phyloP scores from a whole-genome alignment of 2,113 vertebrate genomes.

The Pseudorhombus dupliciocellatus region DNA sequence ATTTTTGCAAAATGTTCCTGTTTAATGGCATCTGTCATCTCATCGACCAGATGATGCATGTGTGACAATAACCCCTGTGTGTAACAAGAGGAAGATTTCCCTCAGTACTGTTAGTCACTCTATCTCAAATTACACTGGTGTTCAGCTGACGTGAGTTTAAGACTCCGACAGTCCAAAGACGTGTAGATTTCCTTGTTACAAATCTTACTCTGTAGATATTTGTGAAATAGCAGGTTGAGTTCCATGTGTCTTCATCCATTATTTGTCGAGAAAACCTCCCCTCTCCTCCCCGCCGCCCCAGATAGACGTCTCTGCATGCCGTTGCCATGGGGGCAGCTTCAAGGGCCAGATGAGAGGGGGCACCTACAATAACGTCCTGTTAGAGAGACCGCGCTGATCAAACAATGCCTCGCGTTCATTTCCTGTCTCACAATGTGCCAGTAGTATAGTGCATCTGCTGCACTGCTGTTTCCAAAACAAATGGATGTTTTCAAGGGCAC shows the following conservation, averaged over 20 bases:
- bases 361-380: conserved; percentile 69
- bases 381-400: conserved; percentile 72
- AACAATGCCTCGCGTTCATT: conserved; percentile 53
- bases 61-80: not conserved
- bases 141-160: not conserved
- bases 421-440: conserved; percentile 55
- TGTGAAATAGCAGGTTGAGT: not conserved
- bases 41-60: no score
- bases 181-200: no score
- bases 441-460: conserved; percentile 59
- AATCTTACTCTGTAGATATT: not conserved
- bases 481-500: conserved; percentile 42
- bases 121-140: not conserved
- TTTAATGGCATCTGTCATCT: no score
- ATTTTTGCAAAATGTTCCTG: no score
- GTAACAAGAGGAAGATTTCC: not conserved
- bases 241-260: not conserved
- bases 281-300: conserved; percentile 19
- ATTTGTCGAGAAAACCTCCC: not conserved
- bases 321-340: conserved; percentile 76
- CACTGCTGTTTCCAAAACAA: conserved; percentile 21
- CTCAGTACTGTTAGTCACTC: not conserved
- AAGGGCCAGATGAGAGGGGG: conserved; percentile 78
- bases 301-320: conserved; percentile 43
- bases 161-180: no score